Percentiles rank a stretch among this genome's conserved stretches.
These are phyloP conservation scores for Gymnocypris eckloni DNA, from an alignment of 2,797 vertebrate genomes.

Conservation along the genomic window DNA sequence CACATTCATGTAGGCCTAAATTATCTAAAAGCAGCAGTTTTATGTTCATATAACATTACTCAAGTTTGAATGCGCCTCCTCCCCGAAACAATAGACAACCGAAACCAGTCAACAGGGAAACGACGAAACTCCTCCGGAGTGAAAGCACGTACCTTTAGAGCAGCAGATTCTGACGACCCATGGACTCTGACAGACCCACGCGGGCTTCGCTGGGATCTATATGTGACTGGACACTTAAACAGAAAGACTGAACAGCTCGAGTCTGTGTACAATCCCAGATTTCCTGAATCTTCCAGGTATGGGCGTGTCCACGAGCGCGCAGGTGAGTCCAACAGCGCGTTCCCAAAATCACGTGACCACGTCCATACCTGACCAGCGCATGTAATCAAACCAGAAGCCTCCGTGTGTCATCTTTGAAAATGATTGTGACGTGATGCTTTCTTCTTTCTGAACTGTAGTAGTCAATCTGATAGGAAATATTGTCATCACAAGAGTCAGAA, in stretches of 20 bases:
- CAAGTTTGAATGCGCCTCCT: not conserved
- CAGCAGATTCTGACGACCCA: not conserved
- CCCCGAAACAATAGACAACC: constrained; percentile 33
- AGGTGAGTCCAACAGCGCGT: constrained; percentile 67
- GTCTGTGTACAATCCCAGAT: constrained; percentile 30
- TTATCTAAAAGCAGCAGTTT: not conserved
- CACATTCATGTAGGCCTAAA: not conserved
- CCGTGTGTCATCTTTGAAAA: not conserved
- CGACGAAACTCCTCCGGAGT: not conserved
- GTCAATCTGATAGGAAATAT: no score
- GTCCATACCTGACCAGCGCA: not conserved
- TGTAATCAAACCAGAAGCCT: not conserved
- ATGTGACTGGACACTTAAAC: not conserved
- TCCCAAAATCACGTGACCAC: constrained; percentile 55
- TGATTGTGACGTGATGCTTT: not conserved
- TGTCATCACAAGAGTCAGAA: not conserved
- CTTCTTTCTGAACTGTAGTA: no score
- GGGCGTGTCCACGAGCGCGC: constrained; percentile 69
- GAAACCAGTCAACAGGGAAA: constrained; percentile 37
- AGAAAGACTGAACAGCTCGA: not conserved
- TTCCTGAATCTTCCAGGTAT: constrained; percentile 81
- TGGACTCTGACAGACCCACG: not conserved
- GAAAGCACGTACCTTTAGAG: constrained; percentile 29
- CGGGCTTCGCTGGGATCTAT: not conserved
- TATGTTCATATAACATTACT: not conserved